Evolutionary conservation across 2,113 vertebrate genomes (phyloP), one percentile per base, ranked within the genome.

Genomic region (Archocentrus centrarchus): DNA sequence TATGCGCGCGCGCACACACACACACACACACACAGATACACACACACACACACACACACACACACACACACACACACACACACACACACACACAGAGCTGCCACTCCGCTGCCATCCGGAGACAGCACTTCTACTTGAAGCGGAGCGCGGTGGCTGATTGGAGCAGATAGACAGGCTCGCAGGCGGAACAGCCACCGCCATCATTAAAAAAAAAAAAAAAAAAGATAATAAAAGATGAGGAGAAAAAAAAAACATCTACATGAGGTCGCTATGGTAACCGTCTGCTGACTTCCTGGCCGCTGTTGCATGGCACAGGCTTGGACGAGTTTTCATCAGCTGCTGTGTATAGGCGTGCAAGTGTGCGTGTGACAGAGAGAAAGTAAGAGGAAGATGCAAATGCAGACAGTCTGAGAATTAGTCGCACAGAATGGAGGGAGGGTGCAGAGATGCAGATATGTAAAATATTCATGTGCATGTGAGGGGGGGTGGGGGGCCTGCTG

Each of bases 391-490:
- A 99, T 99, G 97, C 97, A 98, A 99, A 99, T 99, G 95, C 96
- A 97, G 97, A 97, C 96, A 97, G 97, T 97, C 97, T 97, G 97
- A 98, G 98, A 99, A 99, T 99, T 98, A 99, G 98, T 97, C 97
- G 96, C 96, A 96, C 97, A 96, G 97, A 97, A 97, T 97, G 95
- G 97, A 95, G 96, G 86, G 66, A 84, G 75, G 60, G 77, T 30
- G 55, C 81, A 96, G 97, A 96, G 97, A 97, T 97, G 97, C 96
- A 97, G 97, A 97, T 97, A 97, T 95, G 97, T 99, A 98, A 99
- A 99, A 99, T 99, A 99, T 99, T 99, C 97, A 99, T 99, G 97
- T 6, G 93, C 95, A 96, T 94, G 95, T 86, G 80, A 78, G 22
- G 93, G 92, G 95, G 91, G 96, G 96, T 18, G 94, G 95, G 90